Evolutionary conservation across 1,140 invertebrate genomes (phyloP).

Genomic region (Drosophila fuyamai): DNA sequence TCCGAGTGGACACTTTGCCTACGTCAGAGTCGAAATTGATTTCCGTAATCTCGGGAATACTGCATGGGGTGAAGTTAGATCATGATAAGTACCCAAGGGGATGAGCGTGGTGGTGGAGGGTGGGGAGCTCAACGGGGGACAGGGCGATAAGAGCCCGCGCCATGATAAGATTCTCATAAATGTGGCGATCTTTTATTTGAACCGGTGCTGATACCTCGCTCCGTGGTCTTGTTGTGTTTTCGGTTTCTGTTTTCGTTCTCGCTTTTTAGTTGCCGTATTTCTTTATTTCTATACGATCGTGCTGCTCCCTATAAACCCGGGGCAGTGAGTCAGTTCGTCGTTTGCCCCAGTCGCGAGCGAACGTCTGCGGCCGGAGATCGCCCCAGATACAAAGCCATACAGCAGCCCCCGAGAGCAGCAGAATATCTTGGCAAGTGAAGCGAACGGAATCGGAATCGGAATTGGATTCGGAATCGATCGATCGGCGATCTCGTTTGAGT

Average conservation of each 20-base stretch:
- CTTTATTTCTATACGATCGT: slow-evolving; percentile 54
- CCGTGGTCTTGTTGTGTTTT: slow-evolving; percentile 40
- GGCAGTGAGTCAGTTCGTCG: slow-evolving; percentile 71
- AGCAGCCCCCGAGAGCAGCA: slow-evolving; percentile 12
- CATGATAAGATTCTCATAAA: slow-evolving; percentile 61
- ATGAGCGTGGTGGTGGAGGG: slow-evolving; percentile 1
- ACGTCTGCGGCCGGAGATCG: slow-evolving; percentile 44
- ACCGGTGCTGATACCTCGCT: slow-evolving; percentile 18
- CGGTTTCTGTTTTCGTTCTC: slow-evolving; percentile 8
- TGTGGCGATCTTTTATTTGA: slow-evolving; percentile 43
- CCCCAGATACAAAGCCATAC: slow-evolving; percentile 24
- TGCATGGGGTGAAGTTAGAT: slow-evolving; percentile 33
- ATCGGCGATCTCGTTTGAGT: slow-evolving; percentile 42
- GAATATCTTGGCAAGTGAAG: slow-evolving; percentile 12
- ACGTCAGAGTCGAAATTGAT: slow-evolving; percentile 50
- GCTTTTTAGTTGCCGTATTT: slow-evolving; percentile 47
- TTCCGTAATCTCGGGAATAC: slow-evolving; percentile 39
- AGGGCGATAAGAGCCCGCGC: slow-evolving; percentile 49
- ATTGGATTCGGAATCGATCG: slow-evolving; percentile 13
- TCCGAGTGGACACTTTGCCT: slow-evolving; percentile 11
- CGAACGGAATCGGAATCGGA: no score
- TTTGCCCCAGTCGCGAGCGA: slow-evolving; percentile 59
- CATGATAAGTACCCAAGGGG: slow-evolving; percentile 26
- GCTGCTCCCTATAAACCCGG: slow-evolving; percentile 45
- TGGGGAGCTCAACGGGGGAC: slow-evolving; percentile 7